Evolutionary conservation across 2,888 invertebrate species (phyloP), one percentile per base, ranked within the genome.

Genomic region (Cerastis leucographa): DNA sequence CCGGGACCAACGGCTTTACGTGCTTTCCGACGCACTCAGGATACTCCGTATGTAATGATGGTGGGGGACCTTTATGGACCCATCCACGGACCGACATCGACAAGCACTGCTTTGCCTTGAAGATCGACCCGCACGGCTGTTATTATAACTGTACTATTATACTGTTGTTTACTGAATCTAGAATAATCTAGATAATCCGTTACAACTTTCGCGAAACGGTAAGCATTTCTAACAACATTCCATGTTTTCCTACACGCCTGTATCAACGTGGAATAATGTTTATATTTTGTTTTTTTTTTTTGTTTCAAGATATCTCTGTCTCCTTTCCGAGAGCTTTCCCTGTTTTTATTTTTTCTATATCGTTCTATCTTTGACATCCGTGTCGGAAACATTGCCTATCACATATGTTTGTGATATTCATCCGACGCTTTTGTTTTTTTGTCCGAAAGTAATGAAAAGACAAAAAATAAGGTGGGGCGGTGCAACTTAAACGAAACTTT

Each of bases 241-340:
- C 29, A 12, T n/a, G 14, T 19, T 76, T 76, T 76, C 17, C 35
- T n/a, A 44, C 51, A 25, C 35, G 49, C 29, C 35, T 64, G 54
- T 25, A 54, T 46, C 44, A 40, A 64, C 22, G 8, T 44, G 17
- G 35, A 62, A 62, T 25, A 62, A 78, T 64, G 12, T 65, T 25
- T 46, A 78, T 35, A 42, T 44, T 62, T 51, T 62, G 42, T 77
- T 56, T 25, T 68, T 35, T 68, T 35, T 35, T 42, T 59, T 42
- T 54, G 19, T 65, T 56, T 75, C 44, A 0, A 14, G 29, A 9
- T 35, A 51, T 51, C 12, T 35, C 22, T 54, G 19, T 73, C 40
- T n/a, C 19, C 29, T 73, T 29, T 46, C 54, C 44, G 46, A 56
- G 17, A 12, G 4, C 1, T 81, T 78, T 81, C 74, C 81, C 81